Evolutionary conservation across 2,888 invertebrate species (phyloP).

Genomic region (Tipula confusa): DNA sequence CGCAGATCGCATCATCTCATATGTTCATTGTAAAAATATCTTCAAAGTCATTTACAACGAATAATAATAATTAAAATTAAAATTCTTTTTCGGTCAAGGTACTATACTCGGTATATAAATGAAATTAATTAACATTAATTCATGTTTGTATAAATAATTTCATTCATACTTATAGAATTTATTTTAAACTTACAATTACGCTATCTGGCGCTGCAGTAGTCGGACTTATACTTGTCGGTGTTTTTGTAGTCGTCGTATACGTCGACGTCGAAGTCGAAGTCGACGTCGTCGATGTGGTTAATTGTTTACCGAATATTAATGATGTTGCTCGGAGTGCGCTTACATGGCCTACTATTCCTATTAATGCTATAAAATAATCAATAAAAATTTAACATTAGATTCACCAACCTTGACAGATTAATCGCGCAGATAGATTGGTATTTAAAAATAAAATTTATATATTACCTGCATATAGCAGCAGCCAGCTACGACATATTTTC

Average conservation of each 20-base stretch:
- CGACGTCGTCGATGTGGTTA: constrained; percentile 42
- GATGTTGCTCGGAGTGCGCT: constrained; percentile 57
- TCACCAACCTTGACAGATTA: constrained; percentile 9
- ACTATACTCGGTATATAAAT: neutral
- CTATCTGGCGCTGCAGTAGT: constrained; percentile 35
- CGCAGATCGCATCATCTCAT: neutral
- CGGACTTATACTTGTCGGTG: constrained; percentile 38
- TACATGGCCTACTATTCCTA: constrained; percentile 53
- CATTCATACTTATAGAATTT: neutral
- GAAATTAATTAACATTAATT: neutral
- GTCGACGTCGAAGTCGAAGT: constrained; percentile 48
- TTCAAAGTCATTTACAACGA: neutral
- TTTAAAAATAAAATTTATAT: neutral
- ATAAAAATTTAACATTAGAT: constrained; percentile 33
- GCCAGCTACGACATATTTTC: constrained; percentile 55
- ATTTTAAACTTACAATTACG: constrained; percentile 45
- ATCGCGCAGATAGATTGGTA: neutral
- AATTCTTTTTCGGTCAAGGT: constrained; percentile 12
- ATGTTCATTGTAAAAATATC: neutral
- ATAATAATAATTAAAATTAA: neutral
- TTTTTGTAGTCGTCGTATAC: constrained; percentile 37
- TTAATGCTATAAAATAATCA: constrained; percentile 48
- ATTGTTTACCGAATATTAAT: constrained; percentile 54
- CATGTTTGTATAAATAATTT: neutral
- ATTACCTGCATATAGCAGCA: constrained; percentile 53